Evolutionary conservation across 2,888 invertebrate species (phyloP).

Genomic region (Sminthurinus aureus): DNA sequence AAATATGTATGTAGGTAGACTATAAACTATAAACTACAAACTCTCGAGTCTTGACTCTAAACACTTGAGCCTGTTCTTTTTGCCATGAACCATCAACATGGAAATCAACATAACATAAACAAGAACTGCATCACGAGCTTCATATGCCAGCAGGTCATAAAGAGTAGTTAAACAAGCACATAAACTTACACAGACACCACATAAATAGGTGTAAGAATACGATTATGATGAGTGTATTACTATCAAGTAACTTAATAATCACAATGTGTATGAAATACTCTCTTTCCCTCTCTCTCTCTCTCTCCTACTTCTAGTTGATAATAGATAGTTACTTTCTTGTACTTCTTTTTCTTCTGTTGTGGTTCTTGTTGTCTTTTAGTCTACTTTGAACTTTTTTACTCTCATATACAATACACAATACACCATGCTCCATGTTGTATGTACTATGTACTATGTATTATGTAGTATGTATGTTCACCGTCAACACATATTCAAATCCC

Average conservation of each 20-base stretch:
- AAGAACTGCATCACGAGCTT: conserved; percentile 42
- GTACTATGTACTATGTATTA: background rate
- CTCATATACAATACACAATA: background rate
- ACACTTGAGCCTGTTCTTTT: background rate
- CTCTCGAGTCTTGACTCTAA: background rate
- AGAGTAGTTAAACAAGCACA: conserved; percentile 51
- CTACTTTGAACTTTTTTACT: too few species aligned
- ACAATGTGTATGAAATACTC: background rate
- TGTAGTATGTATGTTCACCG: too few species aligned
- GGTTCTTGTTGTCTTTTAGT: too few species aligned
- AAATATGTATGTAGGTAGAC: background rate
- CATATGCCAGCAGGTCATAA: conserved; percentile 47
- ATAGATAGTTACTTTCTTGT: background rate
- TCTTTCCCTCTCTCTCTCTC: background rate
- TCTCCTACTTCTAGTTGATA: background rate
- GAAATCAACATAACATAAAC: conserved; percentile 43
- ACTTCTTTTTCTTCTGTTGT: background rate
- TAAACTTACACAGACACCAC: too few species aligned
- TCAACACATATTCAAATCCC: too few species aligned
- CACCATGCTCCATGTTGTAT: background rate
- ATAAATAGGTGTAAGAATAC: conserved; percentile 50
- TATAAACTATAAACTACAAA: background rate
- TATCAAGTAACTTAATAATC: conserved; percentile 36
- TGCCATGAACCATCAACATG: conserved; percentile 37
- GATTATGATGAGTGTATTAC: conserved; percentile 47